Evolutionary conservation across 2,888 invertebrate species (phyloP).

Genomic region (Andrena flavipes): DNA sequence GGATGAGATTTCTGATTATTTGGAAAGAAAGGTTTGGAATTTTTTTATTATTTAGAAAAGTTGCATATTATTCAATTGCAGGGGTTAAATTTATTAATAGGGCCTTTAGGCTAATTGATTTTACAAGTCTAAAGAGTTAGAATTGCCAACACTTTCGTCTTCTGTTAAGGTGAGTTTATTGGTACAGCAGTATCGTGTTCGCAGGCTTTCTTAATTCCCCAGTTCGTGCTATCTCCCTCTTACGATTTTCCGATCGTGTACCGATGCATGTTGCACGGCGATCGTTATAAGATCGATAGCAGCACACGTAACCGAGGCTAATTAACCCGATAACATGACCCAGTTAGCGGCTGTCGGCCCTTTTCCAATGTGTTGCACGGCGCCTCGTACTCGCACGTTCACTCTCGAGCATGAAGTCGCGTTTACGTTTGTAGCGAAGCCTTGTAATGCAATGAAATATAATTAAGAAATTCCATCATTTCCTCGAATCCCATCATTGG

Average conservation of each 20-base stretch:
- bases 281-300: conserved; percentile 67
- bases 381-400: conserved; percentile 41
- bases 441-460: background rate
- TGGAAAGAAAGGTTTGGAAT: too few species aligned
- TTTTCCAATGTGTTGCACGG: conserved; percentile 44
- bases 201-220: conserved; percentile 28
- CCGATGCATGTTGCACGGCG: conserved; percentile 64
- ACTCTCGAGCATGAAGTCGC: conserved; percentile 14
- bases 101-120: too few species aligned
- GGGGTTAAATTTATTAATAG: too few species aligned
- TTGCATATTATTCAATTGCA: too few species aligned
- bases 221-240: conserved; percentile 51
- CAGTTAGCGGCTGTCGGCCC: conserved; percentile 56
- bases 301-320: conserved; percentile 70
- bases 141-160: conserved; percentile 17
- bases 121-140: background rate
- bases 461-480: background rate
- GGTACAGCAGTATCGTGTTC: conserved; percentile 30
- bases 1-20: too few species aligned
- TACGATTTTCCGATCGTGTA: conserved; percentile 52
- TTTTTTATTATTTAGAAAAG: too few species aligned
- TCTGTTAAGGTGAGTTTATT: conserved; percentile 37
- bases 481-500: too few species aligned
- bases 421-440: conserved; percentile 1
- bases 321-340: conserved; percentile 78